Evolutionary conservation across 2,113 vertebrate genomes (phyloP).

Genomic region (Forbesichthys papilliferus): DNA sequence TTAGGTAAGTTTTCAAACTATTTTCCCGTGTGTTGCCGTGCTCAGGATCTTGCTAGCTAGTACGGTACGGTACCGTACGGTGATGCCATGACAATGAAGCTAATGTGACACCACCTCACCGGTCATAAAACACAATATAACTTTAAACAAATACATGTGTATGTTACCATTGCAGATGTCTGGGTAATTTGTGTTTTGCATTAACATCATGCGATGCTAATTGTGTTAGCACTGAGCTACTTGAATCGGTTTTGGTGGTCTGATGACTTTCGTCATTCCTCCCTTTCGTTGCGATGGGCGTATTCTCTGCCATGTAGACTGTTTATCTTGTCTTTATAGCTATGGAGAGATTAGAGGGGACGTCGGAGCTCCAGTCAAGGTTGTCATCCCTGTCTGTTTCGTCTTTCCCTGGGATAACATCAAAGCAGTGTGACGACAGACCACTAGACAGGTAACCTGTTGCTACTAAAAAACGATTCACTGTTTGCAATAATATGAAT

Average conservation of each 20-base stretch:
- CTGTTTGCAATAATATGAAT: background rate
- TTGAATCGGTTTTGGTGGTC: background rate
- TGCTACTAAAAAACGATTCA: constrained; percentile 8
- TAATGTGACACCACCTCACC: background rate
- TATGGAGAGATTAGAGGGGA: constrained; percentile 72
- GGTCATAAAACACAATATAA: background rate
- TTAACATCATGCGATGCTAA: no score
- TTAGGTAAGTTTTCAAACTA: no score
- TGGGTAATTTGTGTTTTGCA: background rate
- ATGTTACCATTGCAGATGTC: background rate
- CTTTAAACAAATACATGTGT: background rate
- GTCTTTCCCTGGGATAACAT: constrained; percentile 76
- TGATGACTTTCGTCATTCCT: background rate
- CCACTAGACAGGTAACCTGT: constrained; percentile 73
- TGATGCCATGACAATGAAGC: background rate
- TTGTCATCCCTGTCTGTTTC: constrained; percentile 77
- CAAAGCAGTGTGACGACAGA: constrained; percentile 63
- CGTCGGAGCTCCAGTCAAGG: constrained; percentile 78
- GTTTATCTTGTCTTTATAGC: constrained; percentile 57
- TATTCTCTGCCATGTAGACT: constrained; percentile 37
- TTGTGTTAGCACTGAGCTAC: no score
- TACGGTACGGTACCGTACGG: constrained; percentile 13
- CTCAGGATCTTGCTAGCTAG: constrained; percentile 17
- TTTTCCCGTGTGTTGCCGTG: no score
- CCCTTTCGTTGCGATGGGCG: constrained; percentile 34